Percentiles rank a stretch among this genome's conserved stretches.
Evolutionary conservation across 2,113 vertebrate species (phyloP).

Genomic region (Colossoma macropomum): DNA sequence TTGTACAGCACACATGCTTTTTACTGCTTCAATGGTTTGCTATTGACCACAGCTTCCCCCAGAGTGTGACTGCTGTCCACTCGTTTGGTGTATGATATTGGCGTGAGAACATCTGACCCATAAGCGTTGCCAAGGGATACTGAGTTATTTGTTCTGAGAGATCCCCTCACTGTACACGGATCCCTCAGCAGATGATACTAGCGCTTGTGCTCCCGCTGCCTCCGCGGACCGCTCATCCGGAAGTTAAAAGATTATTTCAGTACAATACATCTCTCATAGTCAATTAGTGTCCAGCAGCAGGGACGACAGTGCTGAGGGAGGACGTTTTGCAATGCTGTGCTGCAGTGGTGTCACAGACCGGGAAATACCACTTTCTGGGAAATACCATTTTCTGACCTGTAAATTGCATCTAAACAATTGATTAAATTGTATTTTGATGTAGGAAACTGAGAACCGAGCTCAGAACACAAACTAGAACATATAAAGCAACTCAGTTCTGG

Average conservation of each 20-base stretch:
- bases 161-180: background rate
- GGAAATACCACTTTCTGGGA: background rate
- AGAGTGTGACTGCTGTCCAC: background rate
- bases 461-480: no score
- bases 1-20: no score
- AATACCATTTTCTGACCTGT: background rate
- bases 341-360: background rate
- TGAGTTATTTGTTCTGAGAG: background rate
- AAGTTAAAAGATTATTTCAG: conserved; percentile 34
- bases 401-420: no score
- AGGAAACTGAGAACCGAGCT: no score
- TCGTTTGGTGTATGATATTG: background rate
- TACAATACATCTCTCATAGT: conserved; percentile 35
- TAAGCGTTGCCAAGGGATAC: background rate
- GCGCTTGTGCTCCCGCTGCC: conserved; percentile 2
- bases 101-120: background rate
- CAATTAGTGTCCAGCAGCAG: conserved; percentile 26
- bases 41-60: background rate
- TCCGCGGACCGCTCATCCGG: conserved; percentile 18
- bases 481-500: no score
- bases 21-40: no score
- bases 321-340: background rate
- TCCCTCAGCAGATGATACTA: conserved; percentile 6
- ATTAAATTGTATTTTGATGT: no score
- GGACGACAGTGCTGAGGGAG: conserved; percentile 8